Base-by-base conservation (phyloP, 2,113 vertebrate genomes). In the Pelobates fuscus region DNA sequence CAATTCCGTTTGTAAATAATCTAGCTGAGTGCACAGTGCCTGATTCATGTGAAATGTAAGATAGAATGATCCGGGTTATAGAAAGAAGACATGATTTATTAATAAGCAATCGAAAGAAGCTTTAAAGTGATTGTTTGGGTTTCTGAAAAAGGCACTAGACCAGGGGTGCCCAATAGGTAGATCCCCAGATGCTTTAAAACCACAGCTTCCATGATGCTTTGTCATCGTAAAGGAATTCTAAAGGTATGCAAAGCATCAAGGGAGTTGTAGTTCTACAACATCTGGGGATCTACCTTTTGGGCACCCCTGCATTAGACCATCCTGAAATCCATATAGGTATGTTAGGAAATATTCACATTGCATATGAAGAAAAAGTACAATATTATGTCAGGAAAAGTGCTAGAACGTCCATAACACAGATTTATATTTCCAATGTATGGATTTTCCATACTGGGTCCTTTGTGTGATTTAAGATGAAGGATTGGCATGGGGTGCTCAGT, bases 311-410 rank as follows among this genome's bases (percentile, higher is more conserved):
- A 69, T 82, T 55, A 67, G 11, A 63, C 15, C 77, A 80, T 67
- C 68, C 62, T 81, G 72, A 71, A 78, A 77, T 78, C 70, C 73
- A 57, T 3, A 0, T 77, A n/a, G 80, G 77, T 61, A 71, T 80
- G 78, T 65, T 83, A 71, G 78, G 80, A 80, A 17, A 83, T 87
- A 85, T 91, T 91, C 89, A 91, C 90, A 91, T 88, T 89, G 88
- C 85, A 82, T 89, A 89, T 82, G 90, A 90, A 90, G 15, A 91
- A 90, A 86, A 88, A 80, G 18, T 65, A 78, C 0, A 24, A 73
- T 11, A 85, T 88, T 89, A 84, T 84, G 84, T 87, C 84, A 79
- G 83, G 77, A 92, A n/a, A 92, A 92, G 91, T 92, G 91, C 91
- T 89, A 81, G 86, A 84, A 86, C 79, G 44, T 79, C 60, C 77